These are phyloP conservation scores for Tapirus indicus DNA, from an alignment of 2,797 vertebrate species.

Conservation along the genomic window DNA sequence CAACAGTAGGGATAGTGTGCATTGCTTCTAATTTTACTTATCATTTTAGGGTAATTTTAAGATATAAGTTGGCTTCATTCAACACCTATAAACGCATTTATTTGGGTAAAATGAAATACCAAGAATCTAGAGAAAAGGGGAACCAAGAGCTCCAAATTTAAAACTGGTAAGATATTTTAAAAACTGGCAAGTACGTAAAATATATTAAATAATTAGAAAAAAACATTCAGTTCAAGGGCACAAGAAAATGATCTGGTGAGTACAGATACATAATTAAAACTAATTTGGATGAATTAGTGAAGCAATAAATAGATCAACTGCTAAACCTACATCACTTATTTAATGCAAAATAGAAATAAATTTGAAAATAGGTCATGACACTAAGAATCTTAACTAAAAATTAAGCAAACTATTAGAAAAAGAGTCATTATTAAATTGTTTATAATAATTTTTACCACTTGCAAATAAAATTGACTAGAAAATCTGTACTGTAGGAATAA, in stretches of 20 bases:
- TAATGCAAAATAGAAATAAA: constrained; percentile 30
- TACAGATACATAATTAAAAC: constrained; percentile 34
- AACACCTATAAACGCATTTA: constrained; percentile 53
- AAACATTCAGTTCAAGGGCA: constrained; percentile 49
- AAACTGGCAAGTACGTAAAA: constrained; percentile 15
- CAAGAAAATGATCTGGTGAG: constrained; percentile 57
- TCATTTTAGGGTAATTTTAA: constrained; percentile 35
- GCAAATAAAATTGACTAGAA: constrained; percentile 47
- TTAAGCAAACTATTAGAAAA: background rate
- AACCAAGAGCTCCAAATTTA: constrained; percentile 44
- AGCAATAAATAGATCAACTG: constrained; percentile 34
- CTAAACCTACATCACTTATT: constrained; percentile 8
- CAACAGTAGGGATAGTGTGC: background rate
- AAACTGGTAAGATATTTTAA: constrained; percentile 50
- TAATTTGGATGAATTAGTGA: background rate
- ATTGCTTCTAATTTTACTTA: constrained; percentile 53
- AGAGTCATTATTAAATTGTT: constrained; percentile 33
- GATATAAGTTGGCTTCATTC: background rate
- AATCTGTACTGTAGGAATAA: background rate
- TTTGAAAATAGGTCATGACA: constrained; percentile 42
- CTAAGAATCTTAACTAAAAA: constrained; percentile 26
- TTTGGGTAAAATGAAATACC: constrained; percentile 60
- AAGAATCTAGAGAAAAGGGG: constrained; percentile 50
- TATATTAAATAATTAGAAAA: constrained; percentile 37
- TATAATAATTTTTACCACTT: constrained; percentile 8